Evolutionary conservation across 2,888 invertebrate species (phyloP), one percentile per base, ranked within the genome.

Genomic region (Argyra leucocephala): DNA sequence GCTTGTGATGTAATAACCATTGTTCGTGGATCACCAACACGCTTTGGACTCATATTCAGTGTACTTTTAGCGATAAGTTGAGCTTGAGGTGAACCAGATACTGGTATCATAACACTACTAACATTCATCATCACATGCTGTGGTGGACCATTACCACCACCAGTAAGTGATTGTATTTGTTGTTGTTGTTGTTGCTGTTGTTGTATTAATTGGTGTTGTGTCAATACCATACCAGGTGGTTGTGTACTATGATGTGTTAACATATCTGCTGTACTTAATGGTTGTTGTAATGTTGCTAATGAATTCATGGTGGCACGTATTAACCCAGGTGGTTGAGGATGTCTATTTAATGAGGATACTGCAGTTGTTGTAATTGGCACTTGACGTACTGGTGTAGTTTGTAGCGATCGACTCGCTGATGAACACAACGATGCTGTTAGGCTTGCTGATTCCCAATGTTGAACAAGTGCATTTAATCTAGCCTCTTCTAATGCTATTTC

Each of bases 361-460:
- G 70, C 68, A 60, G 71, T 31, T 66, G 73, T 73, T 71, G 77
- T 75, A 48, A 75, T 70, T 67, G 78, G 76, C 67, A 76, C 76
- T 70, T 81, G 79, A 48, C 81, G 75, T 67, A 81, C 80, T 57
- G 83, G 83, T 69, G 83, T 83, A 66, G 80, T 78, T 70, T 83
- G 83, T 66, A 83, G 74, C 37, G 83, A 83, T 61, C 83, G 80
- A 69, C 83, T 83, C 63, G 82, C 81, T 62, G 82, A 81, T 72
- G 80, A 80, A 69, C 83, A 84, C 68, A 79, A 75, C 65, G 81
- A 81, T 66, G 80, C 78, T 65, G 81, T 80, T 66, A 83, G 79
- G 67, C 89, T 89, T 3, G 89, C 86, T 48, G 88, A 85, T 71
- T 89, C 88, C 91, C 91, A 91, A 74, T 88, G 87, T 69, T 87